Evolutionary conservation across 2,888 invertebrate genomes (phyloP), one percentile per base, ranked within the genome.

Genomic region (Apoda limacodes): DNA sequence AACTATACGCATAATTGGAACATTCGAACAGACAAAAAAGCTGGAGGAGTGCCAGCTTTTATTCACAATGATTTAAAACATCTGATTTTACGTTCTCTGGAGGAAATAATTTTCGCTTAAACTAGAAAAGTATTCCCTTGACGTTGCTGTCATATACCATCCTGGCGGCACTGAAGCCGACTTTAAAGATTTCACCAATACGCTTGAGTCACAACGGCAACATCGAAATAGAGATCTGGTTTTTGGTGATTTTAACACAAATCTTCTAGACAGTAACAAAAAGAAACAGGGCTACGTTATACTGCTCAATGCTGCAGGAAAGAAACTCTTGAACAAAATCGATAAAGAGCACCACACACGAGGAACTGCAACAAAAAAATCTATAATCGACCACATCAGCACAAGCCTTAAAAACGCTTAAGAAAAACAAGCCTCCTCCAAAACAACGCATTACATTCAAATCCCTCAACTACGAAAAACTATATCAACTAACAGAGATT

Each of bases 1-100:
- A 33, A 35, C 10, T 42, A 42, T 15, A 34, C 35, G 2, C 42
- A 42, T 13, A 19, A 35, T 22, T 42, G 32, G 9, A 39, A 39
- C 19, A 17, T 19, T 13, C 10, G 42, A 21, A 32, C 20, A 10
- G 15, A 32, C 9, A 19, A 17, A 20, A 29, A 13, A 9, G 32
- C 25, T n/a, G 36, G 36, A 9, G 34, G 39, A 7, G 39, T 39
- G 3, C 39, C 42, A 2, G 19, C 19, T 2, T 42, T 24, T 22
- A 13, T 39, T 9, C 39, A 42, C 13, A 35, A 37, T 10, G 25
- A 33, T 12, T 14, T 42, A 14, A 39, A 37, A 21, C 37, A 22
- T 14, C 14, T n/a, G 28, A 35, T 13, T 22, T 22, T 12, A 7
- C 21, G 9, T 37, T 32, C 22, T 6, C 9, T 7, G 27, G 17